These are phyloP conservation scores for Ceramica pisi DNA, from an alignment of 2,888 invertebrate species.

Conservation along the genomic window DNA sequence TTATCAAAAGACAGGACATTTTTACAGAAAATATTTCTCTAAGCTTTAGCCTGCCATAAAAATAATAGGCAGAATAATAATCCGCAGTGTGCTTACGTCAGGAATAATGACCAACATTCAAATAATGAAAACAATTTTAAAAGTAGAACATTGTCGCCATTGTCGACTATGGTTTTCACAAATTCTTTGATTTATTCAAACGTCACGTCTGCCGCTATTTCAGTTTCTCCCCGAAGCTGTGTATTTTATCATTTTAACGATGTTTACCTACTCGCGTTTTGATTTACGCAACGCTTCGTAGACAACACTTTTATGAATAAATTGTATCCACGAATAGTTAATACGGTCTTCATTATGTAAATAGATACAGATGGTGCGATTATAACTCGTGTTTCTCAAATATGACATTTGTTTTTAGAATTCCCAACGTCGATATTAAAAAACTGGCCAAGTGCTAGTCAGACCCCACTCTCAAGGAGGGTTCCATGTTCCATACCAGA, in stretches of 20 bases:
- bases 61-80: neutral
- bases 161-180: conserved; percentile 14
- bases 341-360: conserved; percentile 42
- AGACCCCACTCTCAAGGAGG: no score
- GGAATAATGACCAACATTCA: neutral
- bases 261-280: conserved; percentile 55
- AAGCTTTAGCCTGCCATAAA: neutral
- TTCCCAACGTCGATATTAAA: no score
- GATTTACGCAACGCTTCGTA: conserved; percentile 45
- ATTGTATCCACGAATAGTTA: conserved; percentile 43
- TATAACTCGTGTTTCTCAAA: conserved; percentile 6
- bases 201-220: conserved; percentile 47
- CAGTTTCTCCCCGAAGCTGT: conserved; percentile 36
- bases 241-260: conserved; percentile 61
- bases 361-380: conserved; percentile 37
- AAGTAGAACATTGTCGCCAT: conserved; percentile 13
- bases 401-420: conserved; percentile 4
- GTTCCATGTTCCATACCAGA: no score
- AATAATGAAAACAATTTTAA: conserved; percentile 18
- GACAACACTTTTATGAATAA: conserved; percentile 50
- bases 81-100: neutral
- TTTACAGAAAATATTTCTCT: neutral
- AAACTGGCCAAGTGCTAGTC: neutral
- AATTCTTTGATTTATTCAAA: conserved; percentile 58
- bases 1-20: neutral